These are phyloP conservation scores for Halcyon malimbica DNA, from an alignment of 2,113 vertebrate genomes.

Conservation along the genomic window DNA sequence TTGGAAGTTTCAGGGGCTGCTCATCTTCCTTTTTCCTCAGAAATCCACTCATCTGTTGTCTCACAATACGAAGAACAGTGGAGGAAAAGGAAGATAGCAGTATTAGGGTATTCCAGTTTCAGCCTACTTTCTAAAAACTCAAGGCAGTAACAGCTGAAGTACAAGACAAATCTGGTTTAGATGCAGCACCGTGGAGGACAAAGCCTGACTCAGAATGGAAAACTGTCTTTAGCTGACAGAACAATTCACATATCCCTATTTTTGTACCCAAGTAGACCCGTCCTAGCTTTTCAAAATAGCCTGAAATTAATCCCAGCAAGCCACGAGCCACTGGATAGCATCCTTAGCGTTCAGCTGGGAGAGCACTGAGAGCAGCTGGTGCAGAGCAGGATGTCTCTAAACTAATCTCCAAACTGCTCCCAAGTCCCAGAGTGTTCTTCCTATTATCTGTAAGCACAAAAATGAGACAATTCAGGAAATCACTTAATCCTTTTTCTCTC, in stretches of 20 bases:
- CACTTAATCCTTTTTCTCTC: not conserved
- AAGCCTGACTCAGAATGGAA: not conserved
- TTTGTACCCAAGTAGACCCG: not conserved
- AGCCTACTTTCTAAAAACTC: not conserved
- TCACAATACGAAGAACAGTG: not conserved
- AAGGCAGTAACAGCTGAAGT: not conserved
- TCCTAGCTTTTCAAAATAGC: not conserved
- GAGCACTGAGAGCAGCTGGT: not conserved
- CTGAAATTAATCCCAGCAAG: conserved; percentile 6
- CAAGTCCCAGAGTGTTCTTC: not conserved
- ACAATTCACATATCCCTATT: not conserved
- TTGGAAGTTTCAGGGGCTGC: not conserved
- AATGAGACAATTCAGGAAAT: not conserved
- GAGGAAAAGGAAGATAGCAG: not conserved
- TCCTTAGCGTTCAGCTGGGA: not conserved
- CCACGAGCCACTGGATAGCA: not conserved
- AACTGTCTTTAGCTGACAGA: not conserved
- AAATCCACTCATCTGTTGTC: not conserved
- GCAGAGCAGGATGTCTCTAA: not conserved
- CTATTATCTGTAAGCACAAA: not conserved
- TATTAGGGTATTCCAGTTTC: not conserved
- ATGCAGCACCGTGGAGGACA: not conserved
- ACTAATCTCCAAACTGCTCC: not conserved
- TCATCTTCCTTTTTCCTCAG: not conserved
- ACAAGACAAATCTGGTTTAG: not conserved